Evolutionary conservation across 1,140 invertebrate species (phyloP).

Genomic region (Heliothis subflexa): DNA sequence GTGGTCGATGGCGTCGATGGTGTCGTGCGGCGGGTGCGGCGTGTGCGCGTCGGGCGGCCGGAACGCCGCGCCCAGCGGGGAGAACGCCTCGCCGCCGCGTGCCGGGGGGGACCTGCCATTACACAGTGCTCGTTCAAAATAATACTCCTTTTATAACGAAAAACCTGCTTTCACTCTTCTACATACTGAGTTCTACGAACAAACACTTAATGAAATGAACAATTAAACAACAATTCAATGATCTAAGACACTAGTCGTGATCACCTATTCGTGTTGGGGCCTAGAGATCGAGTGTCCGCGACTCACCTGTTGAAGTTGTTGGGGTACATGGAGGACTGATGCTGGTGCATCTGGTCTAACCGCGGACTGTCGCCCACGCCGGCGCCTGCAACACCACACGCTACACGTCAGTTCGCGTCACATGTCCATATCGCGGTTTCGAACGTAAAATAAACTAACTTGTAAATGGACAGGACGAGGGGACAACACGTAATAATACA

Average conservation of each 20-base stretch:
- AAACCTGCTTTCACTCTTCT: no score
- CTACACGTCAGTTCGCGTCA: no score
- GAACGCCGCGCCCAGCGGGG: constrained; percentile 66
- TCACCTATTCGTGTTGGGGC: no score
- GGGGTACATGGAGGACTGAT: constrained; percentile 80
- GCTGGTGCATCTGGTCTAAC: constrained; percentile 79
- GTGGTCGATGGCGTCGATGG: constrained; percentile 45
- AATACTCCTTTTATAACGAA: not conserved
- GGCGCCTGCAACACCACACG: constrained; percentile 63
- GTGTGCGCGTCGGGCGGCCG: constrained; percentile 64
- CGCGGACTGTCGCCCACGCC: constrained; percentile 78
- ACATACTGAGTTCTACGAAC: no score
- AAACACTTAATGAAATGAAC: no score
- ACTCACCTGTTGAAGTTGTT: constrained; percentile 81
- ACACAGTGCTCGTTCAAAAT: not conserved
- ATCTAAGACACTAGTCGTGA: no score
- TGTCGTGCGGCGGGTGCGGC: constrained; percentile 52
- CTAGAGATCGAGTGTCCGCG: no score
- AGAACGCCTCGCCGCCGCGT: constrained; percentile 62
- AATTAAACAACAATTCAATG: no score
- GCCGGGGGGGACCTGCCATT: constrained; percentile 67
- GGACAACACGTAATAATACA: no score
- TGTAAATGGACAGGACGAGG: no score
- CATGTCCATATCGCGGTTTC: no score
- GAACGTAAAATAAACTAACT: no score